Evolutionary conservation across 2,888 invertebrate genomes (phyloP).

Genomic region (Troilus luridus): DNA sequence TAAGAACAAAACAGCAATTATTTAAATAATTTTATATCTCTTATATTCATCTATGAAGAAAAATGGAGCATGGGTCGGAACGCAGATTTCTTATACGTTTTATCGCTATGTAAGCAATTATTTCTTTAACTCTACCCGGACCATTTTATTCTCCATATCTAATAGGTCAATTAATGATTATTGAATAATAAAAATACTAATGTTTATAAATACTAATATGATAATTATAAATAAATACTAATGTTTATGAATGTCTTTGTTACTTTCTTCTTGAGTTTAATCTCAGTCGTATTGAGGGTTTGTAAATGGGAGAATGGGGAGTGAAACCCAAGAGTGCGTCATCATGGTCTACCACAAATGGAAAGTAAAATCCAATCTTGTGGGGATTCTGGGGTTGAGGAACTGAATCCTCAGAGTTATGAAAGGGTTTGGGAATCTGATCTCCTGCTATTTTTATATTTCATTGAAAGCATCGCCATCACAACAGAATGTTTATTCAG

Average conservation of each 20-base stretch:
- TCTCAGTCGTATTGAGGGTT: not conserved
- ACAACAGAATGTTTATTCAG: not conserved
- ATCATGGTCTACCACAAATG: conserved; percentile 2
- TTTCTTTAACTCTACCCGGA: too few relatives aligned
- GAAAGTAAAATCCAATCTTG: conserved; percentile 34
- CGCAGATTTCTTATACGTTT: too few relatives aligned
- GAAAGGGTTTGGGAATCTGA: not conserved
- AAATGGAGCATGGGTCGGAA: too few relatives aligned
- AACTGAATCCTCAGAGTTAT: not conserved
- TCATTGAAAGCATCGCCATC: too few relatives aligned
- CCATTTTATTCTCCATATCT: too few relatives aligned
- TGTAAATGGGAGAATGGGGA: not conserved
- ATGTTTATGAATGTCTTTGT: not conserved
- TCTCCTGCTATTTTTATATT: not conserved
- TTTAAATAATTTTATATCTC: too few relatives aligned
- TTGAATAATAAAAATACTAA: too few relatives aligned
- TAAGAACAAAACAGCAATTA: not conserved
- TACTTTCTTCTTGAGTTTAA: not conserved
- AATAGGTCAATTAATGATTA: too few relatives aligned
- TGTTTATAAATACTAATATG: too few relatives aligned
- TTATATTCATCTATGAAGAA: too few relatives aligned
- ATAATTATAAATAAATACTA: too few relatives aligned
- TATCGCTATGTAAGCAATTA: too few relatives aligned
- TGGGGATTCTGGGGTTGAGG: not conserved
- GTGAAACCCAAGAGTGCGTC: not conserved